phyloP scores from a whole-genome alignment of 2,888 invertebrate species.

The Parnassius smintheus region DNA sequence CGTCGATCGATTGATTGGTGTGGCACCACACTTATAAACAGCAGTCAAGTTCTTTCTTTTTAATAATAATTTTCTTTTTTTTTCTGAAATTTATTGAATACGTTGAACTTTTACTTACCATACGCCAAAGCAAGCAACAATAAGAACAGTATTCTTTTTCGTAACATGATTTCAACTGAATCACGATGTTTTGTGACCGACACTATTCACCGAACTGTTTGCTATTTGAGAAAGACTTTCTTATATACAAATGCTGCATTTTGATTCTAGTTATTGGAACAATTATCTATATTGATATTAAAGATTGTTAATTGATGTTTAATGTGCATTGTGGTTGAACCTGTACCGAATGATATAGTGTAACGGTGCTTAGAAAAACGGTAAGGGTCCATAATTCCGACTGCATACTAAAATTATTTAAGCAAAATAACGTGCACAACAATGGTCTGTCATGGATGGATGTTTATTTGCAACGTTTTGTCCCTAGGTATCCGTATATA shows the following conservation, averaged over 20 bases:
- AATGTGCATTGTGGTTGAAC: constrained; percentile 12
- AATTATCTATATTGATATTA: constrained; percentile 12
- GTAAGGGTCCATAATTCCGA: too few relatives aligned
- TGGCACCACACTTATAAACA: too few relatives aligned
- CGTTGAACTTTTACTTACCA: constrained; percentile 41
- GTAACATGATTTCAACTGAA: constrained; percentile 29
- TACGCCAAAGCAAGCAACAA: constrained; percentile 39
- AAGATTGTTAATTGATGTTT: constrained; percentile 22
- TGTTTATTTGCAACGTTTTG: too few relatives aligned
- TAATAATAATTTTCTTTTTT: too few relatives aligned
- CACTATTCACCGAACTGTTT: constrained; percentile 17
- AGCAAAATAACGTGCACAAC: too few relatives aligned
- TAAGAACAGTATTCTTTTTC: constrained; percentile 36
- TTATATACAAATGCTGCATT: constrained; percentile 14
- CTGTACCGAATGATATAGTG: background rate
- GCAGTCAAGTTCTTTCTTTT: too few relatives aligned
- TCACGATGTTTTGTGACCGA: constrained; percentile 2
- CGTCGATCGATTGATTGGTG: too few relatives aligned
- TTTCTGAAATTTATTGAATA: too few relatives aligned
- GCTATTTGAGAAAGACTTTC: constrained; percentile 12
- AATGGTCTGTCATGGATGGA: too few relatives aligned
- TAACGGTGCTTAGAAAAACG: constrained; percentile 8
- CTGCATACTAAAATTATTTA: too few relatives aligned
- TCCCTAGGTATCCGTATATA: too few relatives aligned
- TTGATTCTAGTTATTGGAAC: background rate